Conservation (phyloP, 2,113 vertebrate species). For the Anoplopoma fimbria region DNA sequence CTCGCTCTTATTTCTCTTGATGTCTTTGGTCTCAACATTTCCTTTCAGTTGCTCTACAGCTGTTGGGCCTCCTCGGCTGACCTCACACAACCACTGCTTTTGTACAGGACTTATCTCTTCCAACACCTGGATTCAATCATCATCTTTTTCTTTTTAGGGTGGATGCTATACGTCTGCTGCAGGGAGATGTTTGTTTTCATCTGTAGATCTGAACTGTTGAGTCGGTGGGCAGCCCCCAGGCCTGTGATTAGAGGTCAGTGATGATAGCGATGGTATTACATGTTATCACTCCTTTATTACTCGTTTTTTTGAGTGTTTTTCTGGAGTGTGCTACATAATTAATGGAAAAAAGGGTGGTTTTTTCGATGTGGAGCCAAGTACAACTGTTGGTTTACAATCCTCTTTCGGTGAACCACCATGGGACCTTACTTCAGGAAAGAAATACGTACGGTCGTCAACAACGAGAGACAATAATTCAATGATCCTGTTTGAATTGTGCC, state of each 20-base stretch:
- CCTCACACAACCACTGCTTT: constrained; percentile 47
- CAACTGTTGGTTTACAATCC: background rate
- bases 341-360: background rate
- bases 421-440: background rate
- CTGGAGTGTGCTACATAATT: constrained; percentile 15
- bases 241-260: constrained; percentile 50
- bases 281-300: constrained; percentile 34
- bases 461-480: background rate
- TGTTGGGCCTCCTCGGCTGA: constrained; percentile 63
- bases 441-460: background rate
- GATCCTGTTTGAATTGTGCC: background rate
- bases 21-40: constrained; percentile 64
- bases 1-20: constrained; percentile 45
- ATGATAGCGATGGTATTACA: constrained; percentile 28
- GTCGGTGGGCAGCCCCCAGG: constrained; percentile 5
- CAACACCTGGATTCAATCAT: constrained; percentile 68
- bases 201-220: constrained; percentile 42
- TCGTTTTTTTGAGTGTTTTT: constrained; percentile 16
- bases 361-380: background rate
- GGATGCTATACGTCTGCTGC: constrained; percentile 41
- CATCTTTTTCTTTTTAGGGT: constrained; percentile 31
- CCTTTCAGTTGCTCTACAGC: constrained; percentile 70
- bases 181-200: constrained; percentile 51
- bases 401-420: background rate
- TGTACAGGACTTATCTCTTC: constrained; percentile 58